Base-by-base conservation (phyloP, 2,888 invertebrate genomes). In the Clitarchus hookeri region DNA sequence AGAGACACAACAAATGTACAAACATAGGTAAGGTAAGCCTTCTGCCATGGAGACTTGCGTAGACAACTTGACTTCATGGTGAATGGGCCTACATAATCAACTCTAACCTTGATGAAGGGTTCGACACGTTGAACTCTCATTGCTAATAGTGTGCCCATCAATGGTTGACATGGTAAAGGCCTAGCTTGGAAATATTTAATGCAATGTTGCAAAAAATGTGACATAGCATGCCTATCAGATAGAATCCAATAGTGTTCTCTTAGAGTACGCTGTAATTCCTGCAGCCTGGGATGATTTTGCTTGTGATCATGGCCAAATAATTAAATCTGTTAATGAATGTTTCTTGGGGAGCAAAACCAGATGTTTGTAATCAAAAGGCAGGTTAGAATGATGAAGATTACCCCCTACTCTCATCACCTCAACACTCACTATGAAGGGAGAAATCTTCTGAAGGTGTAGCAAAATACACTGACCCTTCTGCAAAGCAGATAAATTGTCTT, bases 21-120 rank as follows among this genome's bases (percentile, higher is more conserved):
- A 44, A 0, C 87, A 85, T 0, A 89, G 79, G 65, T n/a, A n/a
- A n/a, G n/a, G n/a, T 89, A 89, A 0, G 85, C 83, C 78, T 90
- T 90, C 4, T 87, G 44, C 19, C 85, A 25, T 84, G 87, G 87
- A 0, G 87, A 84, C 25, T 88, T 87, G 53, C 88, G 85, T 19
- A 86, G 83, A 44, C 85, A 86, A 19, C 86, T 86, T 3, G 86
- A 87, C 65, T 84, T 87, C 9, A 89, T 83, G 0, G 23, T 26
- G 44, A 2, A 84, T 8, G 8, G 84, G 44, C 27, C 36, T 65
- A 19, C 36, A 36, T 36, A 36, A 36, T 36, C 36, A 3, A 36
- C 36, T 36, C 2, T 4, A 36, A 44, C 27, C 13, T 65, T 84
- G 84, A 16, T 3, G 36, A n/a, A n/a, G n/a, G 36, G 36, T 36